Conservation (phyloP, 2,797 vertebrate genomes). For the Xenentodon cancila region DNA sequence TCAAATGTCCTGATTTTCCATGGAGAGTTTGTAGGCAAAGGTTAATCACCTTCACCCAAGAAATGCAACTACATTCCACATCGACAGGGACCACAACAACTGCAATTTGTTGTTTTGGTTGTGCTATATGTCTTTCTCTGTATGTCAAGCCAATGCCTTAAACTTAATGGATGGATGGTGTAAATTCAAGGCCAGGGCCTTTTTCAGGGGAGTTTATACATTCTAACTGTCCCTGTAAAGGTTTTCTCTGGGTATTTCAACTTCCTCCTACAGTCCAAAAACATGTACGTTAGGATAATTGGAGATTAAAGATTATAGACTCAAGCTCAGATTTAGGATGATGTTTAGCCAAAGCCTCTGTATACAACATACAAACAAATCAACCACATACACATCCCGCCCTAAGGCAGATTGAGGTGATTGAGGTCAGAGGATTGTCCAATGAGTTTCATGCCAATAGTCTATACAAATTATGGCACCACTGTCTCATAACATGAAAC, state of each 20-base stretch:
- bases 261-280: neutral
- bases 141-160: no score
- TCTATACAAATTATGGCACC: conserved; percentile 6
- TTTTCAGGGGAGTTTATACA: no score
- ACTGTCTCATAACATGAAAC: neutral
- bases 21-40: no score
- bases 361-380: conserved; percentile 11
- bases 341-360: conserved; percentile 7
- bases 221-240: neutral
- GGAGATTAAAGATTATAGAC: neutral
- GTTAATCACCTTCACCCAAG: no score
- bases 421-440: conserved; percentile 48
- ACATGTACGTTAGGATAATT: neutral
- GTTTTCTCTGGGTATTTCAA: neutral
- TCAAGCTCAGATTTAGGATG: conserved; percentile 1
- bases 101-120: no score
- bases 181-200: neutral
- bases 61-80: no score
- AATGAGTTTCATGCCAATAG: conserved; percentile 15
- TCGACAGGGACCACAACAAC: no score
- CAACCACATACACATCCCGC: conserved; percentile 14
- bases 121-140: no score
- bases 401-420: conserved; percentile 38
- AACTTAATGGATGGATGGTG: no score
- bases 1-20: no score